Evolutionary conservation across 2,797 vertebrate species (phyloP).

Genomic region (Acanthornis magna): DNA sequence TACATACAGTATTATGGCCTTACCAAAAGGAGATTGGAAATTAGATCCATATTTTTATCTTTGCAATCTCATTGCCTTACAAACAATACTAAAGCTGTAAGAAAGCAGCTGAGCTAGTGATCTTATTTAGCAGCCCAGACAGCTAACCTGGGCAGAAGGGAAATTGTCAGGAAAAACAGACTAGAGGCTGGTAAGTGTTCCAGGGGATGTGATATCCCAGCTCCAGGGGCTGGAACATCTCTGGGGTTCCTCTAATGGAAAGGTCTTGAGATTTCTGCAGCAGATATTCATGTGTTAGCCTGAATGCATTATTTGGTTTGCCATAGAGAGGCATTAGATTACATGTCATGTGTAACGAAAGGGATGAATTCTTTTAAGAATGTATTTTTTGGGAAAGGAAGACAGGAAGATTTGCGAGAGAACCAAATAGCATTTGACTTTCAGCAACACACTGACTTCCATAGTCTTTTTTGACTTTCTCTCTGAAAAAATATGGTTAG

Average conservation of each 20-base stretch:
- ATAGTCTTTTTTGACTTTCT: background rate
- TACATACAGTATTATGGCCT: background rate
- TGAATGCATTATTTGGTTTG: background rate
- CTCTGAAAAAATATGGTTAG: background rate
- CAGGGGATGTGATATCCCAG: accelerated
- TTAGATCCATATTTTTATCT: background rate
- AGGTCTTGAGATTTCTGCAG: background rate
- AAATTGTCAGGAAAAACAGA: background rate
- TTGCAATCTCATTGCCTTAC: background rate
- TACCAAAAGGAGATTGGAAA: background rate
- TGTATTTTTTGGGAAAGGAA: background rate
- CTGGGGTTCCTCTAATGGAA: background rate
- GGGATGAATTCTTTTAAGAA: background rate
- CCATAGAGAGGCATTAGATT: background rate
- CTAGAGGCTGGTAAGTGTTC: background rate
- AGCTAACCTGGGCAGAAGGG: background rate
- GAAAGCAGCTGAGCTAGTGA: background rate
- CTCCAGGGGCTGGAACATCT: background rate
- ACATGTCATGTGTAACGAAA: background rate
- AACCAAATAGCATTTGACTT: background rate
- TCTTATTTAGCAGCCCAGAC: background rate
- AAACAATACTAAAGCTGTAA: background rate
- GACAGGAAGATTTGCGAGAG: accelerated
- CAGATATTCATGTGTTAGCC: background rate
- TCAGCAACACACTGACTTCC: background rate